phyloP scores from a whole-genome alignment of 2,797 vertebrate species.

The Mycteria americana region DNA sequence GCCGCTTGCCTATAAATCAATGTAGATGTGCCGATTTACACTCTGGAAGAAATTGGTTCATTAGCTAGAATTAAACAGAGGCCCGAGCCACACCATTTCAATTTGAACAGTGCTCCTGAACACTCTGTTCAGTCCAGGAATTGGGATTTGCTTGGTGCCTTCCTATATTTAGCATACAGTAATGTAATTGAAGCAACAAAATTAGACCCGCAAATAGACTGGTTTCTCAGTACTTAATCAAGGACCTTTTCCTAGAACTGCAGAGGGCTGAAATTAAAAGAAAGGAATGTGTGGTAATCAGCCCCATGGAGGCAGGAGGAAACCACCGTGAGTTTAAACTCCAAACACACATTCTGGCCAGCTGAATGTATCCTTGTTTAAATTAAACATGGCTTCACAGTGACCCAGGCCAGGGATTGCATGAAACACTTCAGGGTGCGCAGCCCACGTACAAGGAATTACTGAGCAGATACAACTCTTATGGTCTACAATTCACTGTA shows the following conservation, averaged over 20 bases:
- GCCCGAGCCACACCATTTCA: neutral
- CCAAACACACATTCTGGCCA: neutral
- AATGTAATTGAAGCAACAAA: constrained; percentile 58
- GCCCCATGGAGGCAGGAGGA: constrained; percentile 28
- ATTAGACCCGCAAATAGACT: constrained; percentile 54
- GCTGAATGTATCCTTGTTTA: constrained; percentile 22
- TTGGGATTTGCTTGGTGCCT: constrained; percentile 22
- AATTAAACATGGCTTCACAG: neutral
- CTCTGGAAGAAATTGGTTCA: neutral
- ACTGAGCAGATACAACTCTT: neutral
- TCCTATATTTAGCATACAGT: constrained; percentile 69
- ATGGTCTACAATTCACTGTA: neutral
- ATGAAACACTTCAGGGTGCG: neutral
- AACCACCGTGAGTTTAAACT: constrained; percentile 31
- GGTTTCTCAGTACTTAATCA: constrained; percentile 60
- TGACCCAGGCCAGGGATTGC: neutral
- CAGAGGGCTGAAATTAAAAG: constrained; percentile 62
- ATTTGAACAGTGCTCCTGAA: constrained; percentile 28
- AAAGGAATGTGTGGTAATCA: constrained; percentile 64
- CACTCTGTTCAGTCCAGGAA: constrained; percentile 48
- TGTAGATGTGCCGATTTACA: constrained; percentile 21
- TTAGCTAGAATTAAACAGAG: constrained; percentile 34
- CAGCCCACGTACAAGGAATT: neutral
- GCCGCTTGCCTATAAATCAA: constrained; percentile 44
- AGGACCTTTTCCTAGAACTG: constrained; percentile 65